Evolutionary conservation across 2,113 vertebrate genomes (phyloP), one percentile per base, ranked within the genome.

Genomic region (Semicossyphus pulcher): DNA sequence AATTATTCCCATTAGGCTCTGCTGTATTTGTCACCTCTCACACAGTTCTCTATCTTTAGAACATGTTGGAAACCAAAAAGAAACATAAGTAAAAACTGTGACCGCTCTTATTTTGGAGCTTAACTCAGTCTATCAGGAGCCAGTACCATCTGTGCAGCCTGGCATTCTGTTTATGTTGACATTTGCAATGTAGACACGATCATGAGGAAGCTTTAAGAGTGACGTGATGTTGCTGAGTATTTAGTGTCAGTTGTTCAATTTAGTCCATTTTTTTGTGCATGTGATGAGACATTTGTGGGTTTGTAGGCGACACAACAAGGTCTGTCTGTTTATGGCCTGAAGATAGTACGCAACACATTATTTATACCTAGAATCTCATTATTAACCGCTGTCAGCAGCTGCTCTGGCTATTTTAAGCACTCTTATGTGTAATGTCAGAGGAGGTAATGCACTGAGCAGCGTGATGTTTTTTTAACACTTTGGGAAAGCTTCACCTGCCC

Each of bases 351-450:
- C 7, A 0, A 21, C 29, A 14, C 78, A 83, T 80, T 88, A 62
- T 84, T 84, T 61, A 29, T 34, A n/a, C 20, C 34, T 1, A 53
- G 53, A 80, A 81, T 72, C 68, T 80, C 65, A 78, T 87, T 83
- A 60, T 79, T 86, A 87, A 86, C 85, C 51, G 9, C 88, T 90
- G 88, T 92, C 76, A 83, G 79, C 85, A 85, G 83, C 82, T 88
- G 80, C 72, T 71, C 61, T 41, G 21, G 7, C 88, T 93, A 91
- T 93, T 93, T 92, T 84, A 75, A 83, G 70, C 63, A 8, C 74
- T 60, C 48, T 41, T 80, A 91, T 87, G 80, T 91, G 90, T 89
- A 85, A 92, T 86, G 72, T 91, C 79, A 82, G 91, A 83, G 57
- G 81, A 67, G 63, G 56, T 42, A 70, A 75, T 66, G 47, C 74